Evolutionary conservation across 2,888 invertebrate genomes (phyloP).

Genomic region (Ochropacha duplaris): DNA sequence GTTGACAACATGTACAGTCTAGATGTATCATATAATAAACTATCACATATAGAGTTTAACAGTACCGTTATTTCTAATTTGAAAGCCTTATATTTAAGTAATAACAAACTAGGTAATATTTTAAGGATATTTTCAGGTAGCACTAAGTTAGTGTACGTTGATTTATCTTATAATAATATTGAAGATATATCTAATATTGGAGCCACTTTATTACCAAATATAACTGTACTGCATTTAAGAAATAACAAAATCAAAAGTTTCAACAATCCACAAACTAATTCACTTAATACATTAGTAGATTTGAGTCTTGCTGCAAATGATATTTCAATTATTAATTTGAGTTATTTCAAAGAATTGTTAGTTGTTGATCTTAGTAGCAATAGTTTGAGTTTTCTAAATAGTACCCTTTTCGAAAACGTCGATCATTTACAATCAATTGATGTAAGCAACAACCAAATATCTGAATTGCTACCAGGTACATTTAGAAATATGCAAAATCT

Average conservation of each 20-base stretch:
- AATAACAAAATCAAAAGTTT: constrained; percentile 57
- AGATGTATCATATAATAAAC: constrained; percentile 60
- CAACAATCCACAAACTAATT: constrained; percentile 53
- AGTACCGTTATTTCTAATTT: constrained; percentile 42
- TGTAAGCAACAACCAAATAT: constrained; percentile 58
- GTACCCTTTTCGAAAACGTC: constrained; percentile 47
- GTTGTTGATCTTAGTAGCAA: constrained; percentile 60
- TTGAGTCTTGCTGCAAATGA: constrained; percentile 55
- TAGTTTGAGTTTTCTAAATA: constrained; percentile 43
- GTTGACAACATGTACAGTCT: constrained; percentile 61
- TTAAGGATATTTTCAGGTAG: constrained; percentile 38
- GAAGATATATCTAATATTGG: constrained; percentile 31
- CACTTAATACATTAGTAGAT: constrained; percentile 46
- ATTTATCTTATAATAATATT: constrained; percentile 55
- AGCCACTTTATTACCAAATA: constrained; percentile 38
- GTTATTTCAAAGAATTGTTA: constrained; percentile 51
- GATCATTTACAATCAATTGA: constrained; percentile 57
- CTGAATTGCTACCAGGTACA: constrained; percentile 57
- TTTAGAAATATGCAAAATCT: constrained; percentile 60
- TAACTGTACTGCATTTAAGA: constrained; percentile 51
- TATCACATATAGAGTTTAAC: constrained; percentile 42
- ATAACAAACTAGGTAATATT: constrained; percentile 50
- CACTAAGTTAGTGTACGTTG: constrained; percentile 47
- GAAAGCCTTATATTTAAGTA: constrained; percentile 57
- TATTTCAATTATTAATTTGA: constrained; percentile 52